phyloP scores from a whole-genome alignment of 92 coral and sea anemone species.

The Parazoanthus swiftii region DNA sequence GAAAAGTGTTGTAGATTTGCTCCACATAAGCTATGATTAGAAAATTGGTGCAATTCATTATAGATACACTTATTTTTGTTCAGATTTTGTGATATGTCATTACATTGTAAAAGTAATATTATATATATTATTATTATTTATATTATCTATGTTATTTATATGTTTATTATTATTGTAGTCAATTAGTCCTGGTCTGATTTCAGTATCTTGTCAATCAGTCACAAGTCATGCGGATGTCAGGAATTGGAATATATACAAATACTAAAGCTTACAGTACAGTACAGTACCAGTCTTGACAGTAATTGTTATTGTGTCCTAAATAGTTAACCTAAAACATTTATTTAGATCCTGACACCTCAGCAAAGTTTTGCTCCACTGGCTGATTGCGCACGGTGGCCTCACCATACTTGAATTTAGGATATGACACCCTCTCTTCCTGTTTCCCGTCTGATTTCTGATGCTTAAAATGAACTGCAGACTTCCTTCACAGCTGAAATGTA shows the following conservation, averaged over 20 bases:
- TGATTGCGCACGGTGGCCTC: slow-evolving; percentile 37
- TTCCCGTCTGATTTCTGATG: too few species aligned
- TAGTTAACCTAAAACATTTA: background rate
- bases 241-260: too few species aligned
- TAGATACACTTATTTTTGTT: too few species aligned
- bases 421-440: background rate
- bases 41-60: background rate
- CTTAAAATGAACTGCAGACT: too few species aligned
- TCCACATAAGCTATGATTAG: slow-evolving; percentile 22
- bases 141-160: background rate
- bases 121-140: too few species aligned
- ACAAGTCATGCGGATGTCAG: background rate
- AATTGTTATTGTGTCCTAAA: background rate
- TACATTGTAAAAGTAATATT: too few species aligned
- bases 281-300: background rate
- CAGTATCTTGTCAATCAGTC: background rate
- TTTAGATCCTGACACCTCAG: background rate
- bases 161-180: background rate
- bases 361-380: background rate
- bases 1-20: slow-evolving; percentile 24
- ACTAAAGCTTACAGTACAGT: too few species aligned
- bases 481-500: background rate
- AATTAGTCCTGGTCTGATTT: background rate
- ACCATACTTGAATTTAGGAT: slow-evolving; percentile 41
- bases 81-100: too few species aligned